Conservation (phyloP, 1,140 invertebrate species). For the Pogonus chalceus region DNA sequence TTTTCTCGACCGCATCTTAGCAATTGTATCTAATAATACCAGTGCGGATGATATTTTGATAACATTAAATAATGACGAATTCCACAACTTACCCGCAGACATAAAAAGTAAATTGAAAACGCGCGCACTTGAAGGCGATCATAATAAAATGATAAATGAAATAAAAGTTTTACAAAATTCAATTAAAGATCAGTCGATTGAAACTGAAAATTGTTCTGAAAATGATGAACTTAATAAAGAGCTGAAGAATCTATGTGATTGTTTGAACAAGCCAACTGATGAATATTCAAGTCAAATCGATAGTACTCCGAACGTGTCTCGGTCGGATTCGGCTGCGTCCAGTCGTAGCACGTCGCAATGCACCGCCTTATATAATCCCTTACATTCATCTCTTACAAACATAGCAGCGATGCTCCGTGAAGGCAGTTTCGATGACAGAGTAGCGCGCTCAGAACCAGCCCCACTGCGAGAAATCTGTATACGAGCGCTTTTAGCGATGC, state of each 20-base stretch:
- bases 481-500: slow-evolving; percentile 49
- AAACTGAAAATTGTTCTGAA: slow-evolving; percentile 5
- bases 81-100: no score
- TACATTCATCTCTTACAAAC: slow-evolving; percentile 31
- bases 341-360: slow-evolving; percentile 41
- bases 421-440: slow-evolving; percentile 22
- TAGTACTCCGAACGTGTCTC: slow-evolving; percentile 15
- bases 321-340: slow-evolving; percentile 35
- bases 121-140: no score
- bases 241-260: neutral
- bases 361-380: slow-evolving; percentile 41
- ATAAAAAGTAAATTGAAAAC: no score
- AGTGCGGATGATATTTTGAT: neutral
- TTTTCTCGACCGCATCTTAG: neutral
- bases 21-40: neutral
- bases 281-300: slow-evolving; percentile 17
- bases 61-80: no score
- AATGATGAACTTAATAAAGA: slow-evolving; percentile 8
- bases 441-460: slow-evolving; percentile 20
- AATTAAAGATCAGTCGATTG: neutral
- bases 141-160: neutral
- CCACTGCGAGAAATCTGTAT: slow-evolving; percentile 47
- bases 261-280: slow-evolving; percentile 11
- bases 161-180: neutral
- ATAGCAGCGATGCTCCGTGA: slow-evolving; percentile 31